Evolutionary conservation across 2,888 invertebrate genomes (phyloP).

Genomic region (Tiliacea citrago): DNA sequence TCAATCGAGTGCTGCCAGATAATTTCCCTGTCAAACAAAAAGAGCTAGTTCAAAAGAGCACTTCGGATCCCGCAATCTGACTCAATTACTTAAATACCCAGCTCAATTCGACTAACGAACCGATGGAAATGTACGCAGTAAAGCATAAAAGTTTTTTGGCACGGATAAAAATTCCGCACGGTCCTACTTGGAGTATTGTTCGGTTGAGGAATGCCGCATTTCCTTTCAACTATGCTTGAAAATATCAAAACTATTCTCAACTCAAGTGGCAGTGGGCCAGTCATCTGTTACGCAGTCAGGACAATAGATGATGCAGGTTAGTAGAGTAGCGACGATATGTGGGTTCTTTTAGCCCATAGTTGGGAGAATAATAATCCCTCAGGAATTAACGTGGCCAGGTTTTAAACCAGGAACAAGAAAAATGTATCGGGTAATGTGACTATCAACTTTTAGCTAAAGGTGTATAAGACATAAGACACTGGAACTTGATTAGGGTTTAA

Average conservation of each 20-base stretch:
- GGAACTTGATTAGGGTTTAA: not conserved
- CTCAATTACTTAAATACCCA: constrained; percentile 79
- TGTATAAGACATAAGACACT: not conserved
- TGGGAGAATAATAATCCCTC: not conserved
- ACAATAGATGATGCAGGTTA: constrained; percentile 35
- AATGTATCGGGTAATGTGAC: no score
- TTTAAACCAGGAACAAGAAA: not conserved
- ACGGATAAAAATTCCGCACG: constrained; percentile 66
- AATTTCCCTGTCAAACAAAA: constrained; percentile 56
- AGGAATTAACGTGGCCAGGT: not conserved
- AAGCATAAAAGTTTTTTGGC: constrained; percentile 78
- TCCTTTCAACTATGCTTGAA: constrained; percentile 57
- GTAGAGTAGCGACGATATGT: constrained; percentile 21
- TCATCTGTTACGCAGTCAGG: constrained; percentile 43
- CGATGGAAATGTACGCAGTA: constrained; percentile 67
- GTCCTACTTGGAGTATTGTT: constrained; percentile 58
- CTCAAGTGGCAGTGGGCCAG: constrained; percentile 59
- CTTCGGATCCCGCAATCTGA: constrained; percentile 72
- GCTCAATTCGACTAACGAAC: constrained; percentile 74
- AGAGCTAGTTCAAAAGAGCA: constrained; percentile 64
- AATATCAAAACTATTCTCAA: constrained; percentile 66
- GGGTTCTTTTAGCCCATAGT: not conserved
- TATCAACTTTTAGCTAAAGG: not conserved
- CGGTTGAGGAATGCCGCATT: constrained; percentile 59
- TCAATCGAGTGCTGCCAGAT: constrained; percentile 51